phyloP scores from a whole-genome alignment of 2,113 vertebrate genomes.

The Lepisosteus osseus region DNA sequence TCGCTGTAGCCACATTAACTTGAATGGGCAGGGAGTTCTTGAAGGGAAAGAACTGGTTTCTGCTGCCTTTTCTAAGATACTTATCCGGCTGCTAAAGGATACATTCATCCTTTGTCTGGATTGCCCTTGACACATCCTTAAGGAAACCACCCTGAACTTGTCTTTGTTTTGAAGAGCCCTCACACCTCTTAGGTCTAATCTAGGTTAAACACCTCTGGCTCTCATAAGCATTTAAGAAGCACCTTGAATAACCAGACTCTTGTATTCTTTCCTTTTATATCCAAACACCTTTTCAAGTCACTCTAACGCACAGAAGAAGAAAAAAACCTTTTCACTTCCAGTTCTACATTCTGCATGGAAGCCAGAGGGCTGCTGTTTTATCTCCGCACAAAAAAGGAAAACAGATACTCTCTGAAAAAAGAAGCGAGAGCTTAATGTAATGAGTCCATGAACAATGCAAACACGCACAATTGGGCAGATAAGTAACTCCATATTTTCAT shows the following conservation, averaged over 20 bases:
- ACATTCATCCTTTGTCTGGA: constrained; percentile 81
- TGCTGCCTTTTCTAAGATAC: constrained; percentile 72
- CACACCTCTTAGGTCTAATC: constrained; percentile 67
- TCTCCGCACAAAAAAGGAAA: background rate
- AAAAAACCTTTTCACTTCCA: constrained; percentile 11
- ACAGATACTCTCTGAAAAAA: background rate
- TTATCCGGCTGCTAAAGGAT: constrained; percentile 80
- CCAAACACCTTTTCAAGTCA: constrained; percentile 31
- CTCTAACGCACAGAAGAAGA: constrained; percentile 15
- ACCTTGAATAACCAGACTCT: constrained; percentile 43
- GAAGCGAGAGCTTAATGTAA: background rate
- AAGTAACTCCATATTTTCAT: too few relatives aligned
- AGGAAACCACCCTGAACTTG: constrained; percentile 71
- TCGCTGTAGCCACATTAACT: constrained; percentile 66
- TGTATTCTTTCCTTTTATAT: constrained; percentile 2
- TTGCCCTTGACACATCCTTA: constrained; percentile 81
- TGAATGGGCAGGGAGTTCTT: constrained; percentile 69
- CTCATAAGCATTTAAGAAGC: constrained; percentile 62
- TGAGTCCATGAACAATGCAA: too few relatives aligned
- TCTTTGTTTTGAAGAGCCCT: constrained; percentile 79
- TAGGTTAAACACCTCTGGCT: constrained; percentile 72
- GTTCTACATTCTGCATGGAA: background rate
- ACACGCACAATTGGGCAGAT: too few relatives aligned
- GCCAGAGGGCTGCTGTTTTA: background rate
- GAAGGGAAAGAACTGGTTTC: constrained; percentile 67